Percentiles rank a stretch among this genome's conserved stretches.
Conservation (phyloP, 2,113 vertebrate genomes). For the Oriolus oriolus region DNA sequence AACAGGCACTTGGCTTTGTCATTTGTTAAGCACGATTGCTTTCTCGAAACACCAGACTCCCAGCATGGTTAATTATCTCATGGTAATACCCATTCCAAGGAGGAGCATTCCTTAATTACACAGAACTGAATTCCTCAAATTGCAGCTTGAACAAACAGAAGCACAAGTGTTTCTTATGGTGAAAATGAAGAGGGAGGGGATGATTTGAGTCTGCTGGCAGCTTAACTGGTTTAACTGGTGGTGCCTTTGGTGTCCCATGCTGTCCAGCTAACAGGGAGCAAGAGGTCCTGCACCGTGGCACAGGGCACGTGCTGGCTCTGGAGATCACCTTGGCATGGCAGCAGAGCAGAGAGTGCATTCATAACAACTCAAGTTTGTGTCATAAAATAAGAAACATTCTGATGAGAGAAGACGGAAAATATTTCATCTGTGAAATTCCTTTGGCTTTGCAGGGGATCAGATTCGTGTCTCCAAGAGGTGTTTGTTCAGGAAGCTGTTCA, state of each 20-base stretch:
- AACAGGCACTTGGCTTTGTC: slow-evolving; percentile 10
- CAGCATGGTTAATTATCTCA: slow-evolving; percentile 31
- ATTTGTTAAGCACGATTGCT: slow-evolving; percentile 32
- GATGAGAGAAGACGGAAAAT: background rate
- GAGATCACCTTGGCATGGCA: background rate
- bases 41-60: slow-evolving; percentile 14
- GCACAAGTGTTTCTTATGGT: background rate
- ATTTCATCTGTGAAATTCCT: background rate
- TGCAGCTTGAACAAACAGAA: slow-evolving; percentile 25
- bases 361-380: background rate
- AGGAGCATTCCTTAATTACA: slow-evolving; percentile 49
- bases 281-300: background rate
- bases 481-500: background rate
- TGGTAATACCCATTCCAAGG: slow-evolving; percentile 24
- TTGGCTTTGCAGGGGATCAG: background rate
- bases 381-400: background rate
- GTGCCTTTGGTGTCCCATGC: background rate
- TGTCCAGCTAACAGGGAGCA: background rate
- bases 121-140: background rate
- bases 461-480: background rate
- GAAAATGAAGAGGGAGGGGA: background rate
- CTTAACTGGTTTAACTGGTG: background rate
- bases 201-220: background rate
- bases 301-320: background rate
- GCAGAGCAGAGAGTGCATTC: background rate